These are phyloP conservation scores for Ctenopoma kingsleyae DNA, from an alignment of 2,797 vertebrate species.

Conservation along the genomic window DNA sequence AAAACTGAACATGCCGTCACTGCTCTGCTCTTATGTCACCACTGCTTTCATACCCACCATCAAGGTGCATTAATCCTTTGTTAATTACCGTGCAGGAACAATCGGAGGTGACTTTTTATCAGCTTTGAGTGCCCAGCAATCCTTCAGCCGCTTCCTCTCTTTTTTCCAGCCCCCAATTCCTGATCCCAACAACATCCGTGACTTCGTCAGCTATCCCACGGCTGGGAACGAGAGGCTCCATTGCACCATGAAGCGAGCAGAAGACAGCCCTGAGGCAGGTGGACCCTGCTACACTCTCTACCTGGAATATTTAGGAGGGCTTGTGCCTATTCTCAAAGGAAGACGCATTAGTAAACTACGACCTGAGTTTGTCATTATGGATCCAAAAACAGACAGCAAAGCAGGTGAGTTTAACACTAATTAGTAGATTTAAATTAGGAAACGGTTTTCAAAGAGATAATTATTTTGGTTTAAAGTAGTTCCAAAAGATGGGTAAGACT, in stretches of 20 bases:
- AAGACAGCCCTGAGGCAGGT: slow-evolving; percentile 95
- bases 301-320: slow-evolving; percentile 95
- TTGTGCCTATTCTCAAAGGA: slow-evolving; percentile 98
- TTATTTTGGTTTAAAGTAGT: not conserved
- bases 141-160: slow-evolving; percentile 51
- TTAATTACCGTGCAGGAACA: not conserved
- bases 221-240: slow-evolving; percentile 96
- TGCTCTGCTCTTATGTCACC: slow-evolving; percentile 97
- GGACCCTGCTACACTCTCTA: slow-evolving; percentile 98
- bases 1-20: slow-evolving; percentile 95
- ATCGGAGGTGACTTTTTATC: not conserved
- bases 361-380: slow-evolving; percentile 99
- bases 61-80: slow-evolving; percentile 84
- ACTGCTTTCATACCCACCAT: slow-evolving; percentile 98
- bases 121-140: slow-evolving; percentile 29
- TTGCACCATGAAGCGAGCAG: slow-evolving; percentile 98
- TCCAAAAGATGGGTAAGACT: too few species aligned
- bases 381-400: slow-evolving; percentile 96
- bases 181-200: slow-evolving; percentile 99
- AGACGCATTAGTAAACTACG: slow-evolving; percentile 96
- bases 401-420: slow-evolving; percentile 83
- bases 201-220: slow-evolving; percentile 99
- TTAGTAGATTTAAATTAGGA: not conserved
- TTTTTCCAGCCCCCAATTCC: slow-evolving; percentile 94
- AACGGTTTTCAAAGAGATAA: not conserved